Conservation (phyloP, 2,113 vertebrate species). For the Psittacula cyanocephala region DNA sequence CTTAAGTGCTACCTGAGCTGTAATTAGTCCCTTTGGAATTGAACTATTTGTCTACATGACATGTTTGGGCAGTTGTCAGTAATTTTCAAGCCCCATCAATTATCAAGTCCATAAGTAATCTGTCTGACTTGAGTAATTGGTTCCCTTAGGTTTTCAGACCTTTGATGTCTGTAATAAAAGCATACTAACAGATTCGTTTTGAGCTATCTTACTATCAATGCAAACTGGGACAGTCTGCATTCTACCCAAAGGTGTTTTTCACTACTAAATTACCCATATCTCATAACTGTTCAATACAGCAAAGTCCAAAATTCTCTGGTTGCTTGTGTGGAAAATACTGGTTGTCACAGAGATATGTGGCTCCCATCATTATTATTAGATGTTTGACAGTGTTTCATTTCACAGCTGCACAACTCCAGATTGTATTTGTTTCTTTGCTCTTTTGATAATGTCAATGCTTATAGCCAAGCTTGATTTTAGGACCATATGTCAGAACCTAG, state of each 20-base stretch:
- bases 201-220: neutral
- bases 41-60: neutral
- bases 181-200: neutral
- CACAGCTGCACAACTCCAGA: neutral
- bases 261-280: neutral
- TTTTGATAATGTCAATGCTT: neutral
- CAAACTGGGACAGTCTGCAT: neutral
- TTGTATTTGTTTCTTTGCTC: neutral
- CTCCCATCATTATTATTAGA: neutral
- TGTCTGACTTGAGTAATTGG: neutral
- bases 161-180: neutral
- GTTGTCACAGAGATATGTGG: neutral
- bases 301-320: neutral
- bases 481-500: neutral
- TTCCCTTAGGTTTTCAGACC: neutral
- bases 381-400: neutral
- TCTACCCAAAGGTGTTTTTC: neutral
- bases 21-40: neutral
- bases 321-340: neutral
- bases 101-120: neutral
- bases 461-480: neutral
- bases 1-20: rapidly evolving
- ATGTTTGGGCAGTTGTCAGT: neutral
- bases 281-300: neutral
- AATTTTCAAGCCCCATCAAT: neutral